Percentiles rank a stretch among this genome's conserved stretches.
Evolutionary conservation across 2,797 vertebrate genomes (phyloP).

Genomic region (Knipowitschia caucasica): DNA sequence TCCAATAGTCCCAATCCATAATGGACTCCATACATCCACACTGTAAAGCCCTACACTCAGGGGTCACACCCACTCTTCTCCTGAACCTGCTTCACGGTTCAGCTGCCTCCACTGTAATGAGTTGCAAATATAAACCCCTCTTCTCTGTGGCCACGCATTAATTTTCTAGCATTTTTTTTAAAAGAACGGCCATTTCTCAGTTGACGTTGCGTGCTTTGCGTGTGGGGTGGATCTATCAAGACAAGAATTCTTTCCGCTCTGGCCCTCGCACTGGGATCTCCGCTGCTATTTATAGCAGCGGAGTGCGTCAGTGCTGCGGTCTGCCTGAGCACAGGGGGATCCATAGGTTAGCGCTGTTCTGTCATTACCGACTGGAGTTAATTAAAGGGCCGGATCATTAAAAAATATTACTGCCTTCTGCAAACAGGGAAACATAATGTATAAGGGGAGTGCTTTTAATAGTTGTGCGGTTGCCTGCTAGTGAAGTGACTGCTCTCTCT

Average conservation of each 20-base stretch:
- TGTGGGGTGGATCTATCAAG: constrained; percentile 50
- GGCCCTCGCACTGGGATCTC: constrained; percentile 55
- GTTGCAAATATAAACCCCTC: constrained; percentile 18
- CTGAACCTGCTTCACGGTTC: constrained; percentile 8
- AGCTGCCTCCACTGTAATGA: constrained; percentile 2
- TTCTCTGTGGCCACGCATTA: constrained; percentile 2
- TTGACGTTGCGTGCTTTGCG: constrained; percentile 2
- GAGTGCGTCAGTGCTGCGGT: constrained; percentile 64
- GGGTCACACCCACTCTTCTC: neutral
- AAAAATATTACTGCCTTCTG: constrained; percentile 55
- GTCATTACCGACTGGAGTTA: constrained; percentile 67
- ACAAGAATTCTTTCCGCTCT: constrained; percentile 57
- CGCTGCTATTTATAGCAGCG: constrained; percentile 52
- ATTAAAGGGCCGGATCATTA: constrained; percentile 60
- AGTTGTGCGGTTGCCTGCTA: constrained; percentile 11
- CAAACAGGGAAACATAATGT: constrained; percentile 46
- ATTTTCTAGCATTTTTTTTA: constrained; percentile 15
- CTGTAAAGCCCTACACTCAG: neutral
- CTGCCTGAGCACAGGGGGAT: constrained; percentile 47
- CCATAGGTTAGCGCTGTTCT: constrained; percentile 54
- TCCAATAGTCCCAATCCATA: no score
- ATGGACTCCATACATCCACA: neutral
- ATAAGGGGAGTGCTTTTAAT: constrained; percentile 45
- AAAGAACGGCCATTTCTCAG: constrained; percentile 12
- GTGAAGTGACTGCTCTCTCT: no score